Conservation (phyloP, 2,797 vertebrate genomes). For the Avahi laniger region DNA sequence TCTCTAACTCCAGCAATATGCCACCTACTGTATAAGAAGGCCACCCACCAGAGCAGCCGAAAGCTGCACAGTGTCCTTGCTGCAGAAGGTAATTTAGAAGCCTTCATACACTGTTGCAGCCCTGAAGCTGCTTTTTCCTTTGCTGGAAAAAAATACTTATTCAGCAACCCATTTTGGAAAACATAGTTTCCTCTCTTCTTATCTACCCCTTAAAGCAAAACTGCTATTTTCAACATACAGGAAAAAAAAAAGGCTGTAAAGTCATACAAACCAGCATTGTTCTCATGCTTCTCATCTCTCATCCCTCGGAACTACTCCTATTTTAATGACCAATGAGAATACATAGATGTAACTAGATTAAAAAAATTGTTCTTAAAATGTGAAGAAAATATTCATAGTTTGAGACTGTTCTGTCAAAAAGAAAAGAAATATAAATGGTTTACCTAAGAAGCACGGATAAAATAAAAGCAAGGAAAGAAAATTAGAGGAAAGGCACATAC, state of each 20-base stretch:
- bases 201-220: background rate
- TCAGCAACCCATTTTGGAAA: background rate
- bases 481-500: background rate
- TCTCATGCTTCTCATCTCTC: background rate
- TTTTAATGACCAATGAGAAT: background rate
- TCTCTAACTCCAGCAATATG: background rate
- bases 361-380: constrained; percentile 35
- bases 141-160: background rate
- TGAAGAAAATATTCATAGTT: background rate
- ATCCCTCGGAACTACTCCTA: background rate
- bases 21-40: background rate
- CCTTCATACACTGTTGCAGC: accelerated
- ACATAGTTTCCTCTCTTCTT: background rate
- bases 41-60: too few species aligned
- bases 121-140: background rate
- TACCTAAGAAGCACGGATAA: background rate
- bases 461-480: constrained; percentile 41
- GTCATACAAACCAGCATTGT: background rate
- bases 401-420: background rate
- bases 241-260: background rate
- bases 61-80: background rate
- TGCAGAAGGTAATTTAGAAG: background rate
- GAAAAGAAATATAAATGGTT: background rate
- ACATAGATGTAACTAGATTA: background rate
- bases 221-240: background rate